Evolutionary conservation across 1,140 invertebrate species (phyloP), one percentile per base, ranked within the genome.

Genomic region (Andricus grossulariae): DNA sequence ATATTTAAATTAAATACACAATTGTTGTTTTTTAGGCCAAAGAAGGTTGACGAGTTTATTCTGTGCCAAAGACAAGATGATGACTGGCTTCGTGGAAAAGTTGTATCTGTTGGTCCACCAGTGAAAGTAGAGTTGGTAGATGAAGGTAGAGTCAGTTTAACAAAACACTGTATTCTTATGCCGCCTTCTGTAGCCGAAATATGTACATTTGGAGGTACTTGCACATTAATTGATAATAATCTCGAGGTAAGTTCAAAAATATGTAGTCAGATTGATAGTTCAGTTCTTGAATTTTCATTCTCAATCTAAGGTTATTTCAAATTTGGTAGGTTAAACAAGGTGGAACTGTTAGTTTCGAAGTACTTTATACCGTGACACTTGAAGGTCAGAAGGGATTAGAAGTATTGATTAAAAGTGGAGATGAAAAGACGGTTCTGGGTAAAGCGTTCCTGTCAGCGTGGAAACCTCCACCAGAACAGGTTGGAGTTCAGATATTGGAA

Each of bases 81-180:
- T 7, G 82, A 82, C 12, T 91, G 89, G 89, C 50, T 82, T 10
- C 84, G 90, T 32, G 88, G 88, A 25, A 83, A 86, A 72, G 82
- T 90, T 3, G 11, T 85, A 8, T 18, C 77, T 2, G 5, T 66
- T 3, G 74, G 55, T 13, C 76, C 83, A 7, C 15, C 76, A 11
- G 60, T 85, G 10, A 82, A 82, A 79, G 60, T 91, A 13, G 74
- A 80, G 18, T 16, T 76, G 32, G 25, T 88, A 19, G 90, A 91
- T 21, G 87, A 89, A 79, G 81, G 83, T 8, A 78, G 79, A 74
- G 15, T 86, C 39, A 8, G 76, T 13, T 0, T 66, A 15, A 66
- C 83, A n/a, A 13, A 73, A 0, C 72, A 73, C 50, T 71, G 73
- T 45, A 12, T 83, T 4, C 75, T 82, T 45, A 52, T 83, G 51